Evolutionary conservation across 2,888 invertebrate species (phyloP), one percentile per base, ranked within the genome.

Genomic region (Eristalis intricaria): DNA sequence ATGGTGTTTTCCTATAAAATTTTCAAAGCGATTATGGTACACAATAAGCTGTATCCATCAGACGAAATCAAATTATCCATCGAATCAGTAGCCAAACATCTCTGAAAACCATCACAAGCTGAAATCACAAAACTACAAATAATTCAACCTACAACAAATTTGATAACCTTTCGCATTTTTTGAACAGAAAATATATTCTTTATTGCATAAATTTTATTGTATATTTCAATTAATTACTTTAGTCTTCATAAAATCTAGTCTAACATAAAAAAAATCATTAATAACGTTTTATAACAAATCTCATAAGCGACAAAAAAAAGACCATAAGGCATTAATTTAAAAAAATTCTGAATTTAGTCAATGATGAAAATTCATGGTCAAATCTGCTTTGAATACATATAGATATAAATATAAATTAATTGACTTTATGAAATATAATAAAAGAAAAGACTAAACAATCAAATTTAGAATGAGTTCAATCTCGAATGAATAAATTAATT

Each of bases 161-260:
- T 75, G 70, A 71, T 79, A 50, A 76, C 79, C 84, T 89, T 84
- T 60, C 26, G 76, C 64, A 43, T 77, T 70, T 84, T 50, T 79
- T 89, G 88, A 90, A 90, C 90, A 90, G 89, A 90, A 90, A 89
- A 90, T 90, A 90, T 90, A 88, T 87, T 50, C 70, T 82, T 90
- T 90, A 89, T 90, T 83, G 76, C 86, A 87, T 85, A 88, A 85
- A 82, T 70, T 86, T 80, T 80, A 74, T 84, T 84, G 88, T 89
- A 82, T 82, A 88, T 79, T 89, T 88, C 26, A 84, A 66, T 76
- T 84, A 81, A 82, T 88, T 83, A 83, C 63, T 80, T 83, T 85
- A 81, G 76, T 81, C 77, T 74, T 29, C 66, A 80, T 84, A 87
- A 87, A 77, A 69, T 79, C 71, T 84, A 79, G 19, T 73, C 79